phyloP scores from a whole-genome alignment of 2,888 invertebrate species.

The Melangyna quadrimaculata region DNA sequence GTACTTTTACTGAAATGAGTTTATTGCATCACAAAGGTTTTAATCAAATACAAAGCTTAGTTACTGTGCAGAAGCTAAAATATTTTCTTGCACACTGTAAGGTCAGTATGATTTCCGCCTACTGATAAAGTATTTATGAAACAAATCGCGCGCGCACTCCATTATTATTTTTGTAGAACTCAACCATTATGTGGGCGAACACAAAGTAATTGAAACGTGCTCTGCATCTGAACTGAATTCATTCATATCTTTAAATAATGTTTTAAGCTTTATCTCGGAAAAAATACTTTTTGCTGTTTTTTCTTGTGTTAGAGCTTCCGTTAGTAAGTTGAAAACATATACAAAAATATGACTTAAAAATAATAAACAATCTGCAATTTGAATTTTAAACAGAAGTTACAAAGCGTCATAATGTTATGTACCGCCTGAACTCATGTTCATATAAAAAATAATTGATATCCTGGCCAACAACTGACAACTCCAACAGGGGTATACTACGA shows the following conservation, averaged over 20 bases:
- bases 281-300: background rate
- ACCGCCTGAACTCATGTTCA: slow-evolving; percentile 6
- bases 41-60: slow-evolving; percentile 42
- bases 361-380: slow-evolving; percentile 65
- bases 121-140: slow-evolving; percentile 55
- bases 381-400: slow-evolving; percentile 67
- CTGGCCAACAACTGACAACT: slow-evolving; percentile 52
- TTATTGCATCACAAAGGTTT: slow-evolving; percentile 56
- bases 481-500: background rate
- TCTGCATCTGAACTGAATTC: slow-evolving; percentile 49
- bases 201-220: slow-evolving; percentile 64
- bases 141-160: slow-evolving; percentile 44
- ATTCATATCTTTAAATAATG: slow-evolving; percentile 39
- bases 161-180: slow-evolving; percentile 25
- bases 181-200: slow-evolving; percentile 45
- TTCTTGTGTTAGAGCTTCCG: slow-evolving; percentile 45
- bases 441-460: slow-evolving; percentile 42
- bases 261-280: slow-evolving; percentile 44
- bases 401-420: slow-evolving; percentile 42
- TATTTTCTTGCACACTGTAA: slow-evolving; percentile 47
- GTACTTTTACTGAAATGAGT: slow-evolving; percentile 6
- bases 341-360: background rate
- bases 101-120: slow-evolving; percentile 68
- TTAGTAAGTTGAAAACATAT: slow-evolving; percentile 26
- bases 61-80: slow-evolving; percentile 10